A percentile compares a stretch with the other conserved stretches of the same genome.
Conservation (phyloP, 2,113 vertebrate species). For the Sclerurus mexicanus region DNA sequence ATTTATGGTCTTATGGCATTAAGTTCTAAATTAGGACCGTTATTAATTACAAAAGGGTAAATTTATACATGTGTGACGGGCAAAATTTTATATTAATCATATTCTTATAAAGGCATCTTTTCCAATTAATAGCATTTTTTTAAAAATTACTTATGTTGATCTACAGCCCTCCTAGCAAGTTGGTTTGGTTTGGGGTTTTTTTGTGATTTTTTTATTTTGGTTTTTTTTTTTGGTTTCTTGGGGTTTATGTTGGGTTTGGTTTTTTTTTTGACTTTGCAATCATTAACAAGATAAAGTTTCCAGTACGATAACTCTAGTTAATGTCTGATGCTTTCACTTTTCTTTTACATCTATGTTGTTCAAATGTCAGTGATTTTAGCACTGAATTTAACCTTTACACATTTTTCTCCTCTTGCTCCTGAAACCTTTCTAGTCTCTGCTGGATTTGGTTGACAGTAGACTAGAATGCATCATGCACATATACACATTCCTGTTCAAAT, state of each 20-base stretch:
- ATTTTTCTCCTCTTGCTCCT: conserved; percentile 27
- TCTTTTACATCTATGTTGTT: conserved; percentile 56
- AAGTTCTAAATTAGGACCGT: background rate
- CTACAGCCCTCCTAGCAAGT: background rate
- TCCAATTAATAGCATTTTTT: background rate
- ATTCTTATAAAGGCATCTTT: background rate
- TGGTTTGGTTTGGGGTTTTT: background rate
- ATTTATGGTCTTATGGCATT: background rate
- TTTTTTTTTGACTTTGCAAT: background rate
- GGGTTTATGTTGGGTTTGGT: accelerated
- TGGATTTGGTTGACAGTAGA: background rate
- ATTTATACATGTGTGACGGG: background rate
- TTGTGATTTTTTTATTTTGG: background rate
- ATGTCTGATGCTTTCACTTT: conserved; percentile 35
- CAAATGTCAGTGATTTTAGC: conserved; percentile 74
- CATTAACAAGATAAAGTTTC: conserved; percentile 48
- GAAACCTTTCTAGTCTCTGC: conserved; percentile 16
- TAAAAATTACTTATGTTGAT: background rate
- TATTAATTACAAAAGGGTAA: background rate
- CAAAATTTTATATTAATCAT: background rate
- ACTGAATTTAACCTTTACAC: conserved; percentile 64
- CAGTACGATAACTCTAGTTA: conserved; percentile 44
- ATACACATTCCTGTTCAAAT: background rate
- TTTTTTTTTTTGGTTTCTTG: background rate
- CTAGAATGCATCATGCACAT: background rate